Evolutionary conservation across 2,113 vertebrate genomes (phyloP).

Genomic region (Pelusios castaneus): DNA sequence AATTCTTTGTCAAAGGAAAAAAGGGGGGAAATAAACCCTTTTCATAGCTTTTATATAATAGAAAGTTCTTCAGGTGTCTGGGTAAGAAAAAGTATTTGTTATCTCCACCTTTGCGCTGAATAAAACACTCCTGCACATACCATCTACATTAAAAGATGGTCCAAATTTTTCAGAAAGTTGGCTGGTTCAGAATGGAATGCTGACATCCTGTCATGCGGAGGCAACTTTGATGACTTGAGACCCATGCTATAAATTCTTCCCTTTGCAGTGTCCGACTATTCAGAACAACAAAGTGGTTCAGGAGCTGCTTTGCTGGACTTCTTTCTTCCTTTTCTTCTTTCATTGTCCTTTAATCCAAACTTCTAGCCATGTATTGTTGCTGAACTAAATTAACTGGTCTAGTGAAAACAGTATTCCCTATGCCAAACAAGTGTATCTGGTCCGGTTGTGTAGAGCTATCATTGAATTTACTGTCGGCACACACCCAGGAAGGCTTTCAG

Average conservation of each 20-base stretch:
- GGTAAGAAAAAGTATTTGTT: background rate
- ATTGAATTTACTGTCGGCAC: slow-evolving; percentile 60
- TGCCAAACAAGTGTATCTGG: slow-evolving; percentile 69
- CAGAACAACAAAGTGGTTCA: fast-evolving
- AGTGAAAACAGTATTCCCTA: slow-evolving; percentile 50
- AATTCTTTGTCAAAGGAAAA: background rate
- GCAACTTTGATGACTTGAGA: background rate
- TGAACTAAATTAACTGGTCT: slow-evolving; percentile 68
- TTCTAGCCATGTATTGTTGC: slow-evolving; percentile 40
- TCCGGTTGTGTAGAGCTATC: slow-evolving; percentile 64
- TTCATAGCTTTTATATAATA: background rate
- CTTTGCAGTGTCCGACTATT: background rate
- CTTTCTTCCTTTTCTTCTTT: slow-evolving; percentile 15
- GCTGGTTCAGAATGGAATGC: background rate
- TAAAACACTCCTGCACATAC: background rate
- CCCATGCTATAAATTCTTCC: background rate
- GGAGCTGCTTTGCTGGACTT: slow-evolving; percentile 37
- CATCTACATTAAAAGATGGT: background rate
- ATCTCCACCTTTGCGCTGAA: background rate
- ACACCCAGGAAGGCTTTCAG: slow-evolving; percentile 61
- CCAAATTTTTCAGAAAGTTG: background rate
- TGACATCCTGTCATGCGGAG: background rate
- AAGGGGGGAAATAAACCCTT: background rate
- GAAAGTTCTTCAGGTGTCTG: background rate
- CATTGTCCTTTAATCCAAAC: slow-evolving; percentile 4